Evolutionary conservation across 2,797 vertebrate genomes (phyloP), one percentile per base, ranked within the genome.

Genomic region (Phoebastria nigripes): DNA sequence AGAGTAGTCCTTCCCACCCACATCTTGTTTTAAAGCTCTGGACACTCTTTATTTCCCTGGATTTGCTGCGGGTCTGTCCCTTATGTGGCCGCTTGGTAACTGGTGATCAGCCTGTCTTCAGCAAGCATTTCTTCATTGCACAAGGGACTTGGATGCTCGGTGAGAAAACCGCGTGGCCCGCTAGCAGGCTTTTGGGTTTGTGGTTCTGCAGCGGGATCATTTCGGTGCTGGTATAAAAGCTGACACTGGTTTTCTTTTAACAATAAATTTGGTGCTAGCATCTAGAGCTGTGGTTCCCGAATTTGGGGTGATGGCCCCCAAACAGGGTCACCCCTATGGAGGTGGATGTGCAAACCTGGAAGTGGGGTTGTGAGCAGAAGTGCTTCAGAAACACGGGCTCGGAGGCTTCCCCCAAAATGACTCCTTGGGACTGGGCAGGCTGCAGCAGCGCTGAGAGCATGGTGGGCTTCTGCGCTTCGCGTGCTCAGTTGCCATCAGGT

Each of bases 21-120:
- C 86, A 66, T 86, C 90, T 95, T 65, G 37, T 85, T 92, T 89
- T 78, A 91, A 62, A 96, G 82, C 65, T 93, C 73, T 63, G 94
- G 76, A 70, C 39, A 6, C 61, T 33, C 69, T 74, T 55, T 80
- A 9, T 71, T 92, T 79, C 49, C 52, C 52, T 72, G 69, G 82
- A 59, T 31, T 70, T 86, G 46, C 77, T 76, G 63, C 0, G 1
- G 21, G 39, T 95, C 56, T 74, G 58, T 82, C 61, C 54, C 39
- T 70, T 86, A 5, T 0, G 5, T 17, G 46, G 72, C 77, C 0
- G 10, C 72, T 86, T 0, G 0, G 49, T 70, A 56, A 6, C 89
- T 96, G 84, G 65, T 70, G 71, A 74, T 82, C 52, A 74, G n/a
- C 41, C 72, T 71, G 82, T 49, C 85, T 94, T 80, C 72, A 83